phyloP scores from a whole-genome alignment of 92 coral and sea anemone species.

The Siderastrea siderea region DNA sequence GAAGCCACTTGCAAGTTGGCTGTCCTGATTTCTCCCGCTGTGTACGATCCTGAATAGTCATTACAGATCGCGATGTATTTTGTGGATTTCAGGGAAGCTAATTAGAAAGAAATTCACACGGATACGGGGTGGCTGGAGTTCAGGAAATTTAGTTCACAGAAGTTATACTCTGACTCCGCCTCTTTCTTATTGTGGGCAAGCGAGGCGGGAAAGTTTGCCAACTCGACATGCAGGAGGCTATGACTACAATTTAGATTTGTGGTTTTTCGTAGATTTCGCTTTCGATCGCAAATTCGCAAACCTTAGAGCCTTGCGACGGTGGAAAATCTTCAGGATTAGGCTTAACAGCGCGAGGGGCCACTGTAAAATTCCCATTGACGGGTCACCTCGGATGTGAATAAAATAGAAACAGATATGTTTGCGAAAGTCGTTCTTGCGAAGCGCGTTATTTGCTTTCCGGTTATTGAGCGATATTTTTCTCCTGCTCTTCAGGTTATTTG shows the following conservation, averaged over 20 bases:
- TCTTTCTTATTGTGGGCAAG: constrained; percentile 87
- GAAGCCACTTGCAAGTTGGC: constrained; percentile 25
- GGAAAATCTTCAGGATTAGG: constrained; percentile 3
- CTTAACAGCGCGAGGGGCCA: constrained; percentile 9
- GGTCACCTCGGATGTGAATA: constrained; percentile 32
- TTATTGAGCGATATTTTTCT: constrained; percentile 40
- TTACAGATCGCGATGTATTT: neutral
- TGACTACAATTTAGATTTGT: constrained; percentile 73
- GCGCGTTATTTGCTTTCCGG: constrained; percentile 65
- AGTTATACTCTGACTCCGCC: constrained; percentile 92
- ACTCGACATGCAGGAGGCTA: constrained; percentile 89
- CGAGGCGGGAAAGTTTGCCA: constrained; percentile 97
- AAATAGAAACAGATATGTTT: constrained; percentile 82
- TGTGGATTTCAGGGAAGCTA: constrained; percentile 73
- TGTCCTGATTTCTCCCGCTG: constrained; percentile 43
- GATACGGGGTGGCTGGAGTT: constrained; percentile 78
- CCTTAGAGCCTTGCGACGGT: neutral
- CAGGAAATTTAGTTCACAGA: constrained; percentile 90
- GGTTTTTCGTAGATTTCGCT: constrained; percentile 74
- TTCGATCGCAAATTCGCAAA: constrained; percentile 20
- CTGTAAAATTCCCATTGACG: constrained; percentile 21
- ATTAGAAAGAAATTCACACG: constrained; percentile 91
- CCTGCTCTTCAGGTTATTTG: constrained; percentile 89
- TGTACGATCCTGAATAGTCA: constrained; percentile 4
- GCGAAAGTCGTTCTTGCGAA: constrained; percentile 89